phyloP scores from a whole-genome alignment of 2,888 invertebrate species.

The Amphipoea lucens region DNA sequence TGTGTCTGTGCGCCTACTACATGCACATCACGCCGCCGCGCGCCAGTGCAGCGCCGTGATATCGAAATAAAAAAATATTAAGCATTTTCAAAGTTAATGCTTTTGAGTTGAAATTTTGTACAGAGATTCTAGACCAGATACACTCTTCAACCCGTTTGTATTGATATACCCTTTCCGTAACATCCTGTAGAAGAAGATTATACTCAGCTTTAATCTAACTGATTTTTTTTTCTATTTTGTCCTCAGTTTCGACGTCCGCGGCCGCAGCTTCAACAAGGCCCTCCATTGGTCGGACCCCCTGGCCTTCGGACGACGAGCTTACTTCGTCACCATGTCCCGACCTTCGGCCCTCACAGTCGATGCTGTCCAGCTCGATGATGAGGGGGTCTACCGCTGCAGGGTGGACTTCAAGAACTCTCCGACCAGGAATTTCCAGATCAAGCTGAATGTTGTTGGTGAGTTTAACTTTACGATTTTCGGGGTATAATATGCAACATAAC shows the following conservation, averaged over 20 bases:
- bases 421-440: constrained; percentile 96
- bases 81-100: too few relatives aligned
- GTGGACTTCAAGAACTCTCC: constrained; percentile 97
- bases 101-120: too few relatives aligned
- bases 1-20: too few relatives aligned
- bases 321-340: constrained; percentile 94
- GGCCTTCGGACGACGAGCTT: constrained; percentile 95
- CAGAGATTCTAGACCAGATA: too few relatives aligned
- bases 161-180: too few relatives aligned
- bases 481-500: too few relatives aligned
- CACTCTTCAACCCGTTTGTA: too few relatives aligned
- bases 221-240: constrained; percentile 5
- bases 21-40: too few relatives aligned
- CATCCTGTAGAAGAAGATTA: too few relatives aligned
- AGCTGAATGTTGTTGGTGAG: constrained; percentile 97
- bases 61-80: too few relatives aligned
- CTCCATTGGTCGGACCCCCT: constrained; percentile 95
- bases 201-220: too few relatives aligned
- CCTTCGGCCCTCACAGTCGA: constrained; percentile 95
- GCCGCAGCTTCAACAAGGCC: constrained; percentile 94
- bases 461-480: constrained; percentile 48
- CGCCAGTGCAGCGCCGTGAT: too few relatives aligned
- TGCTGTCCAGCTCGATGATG: constrained; percentile 95
- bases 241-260: constrained; percentile 95
- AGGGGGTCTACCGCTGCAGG: constrained; percentile 95